Evolutionary conservation across 1,140 invertebrate species (phyloP), one percentile per base, ranked within the genome.

Genomic region (Phymastichus coffea): DNA sequence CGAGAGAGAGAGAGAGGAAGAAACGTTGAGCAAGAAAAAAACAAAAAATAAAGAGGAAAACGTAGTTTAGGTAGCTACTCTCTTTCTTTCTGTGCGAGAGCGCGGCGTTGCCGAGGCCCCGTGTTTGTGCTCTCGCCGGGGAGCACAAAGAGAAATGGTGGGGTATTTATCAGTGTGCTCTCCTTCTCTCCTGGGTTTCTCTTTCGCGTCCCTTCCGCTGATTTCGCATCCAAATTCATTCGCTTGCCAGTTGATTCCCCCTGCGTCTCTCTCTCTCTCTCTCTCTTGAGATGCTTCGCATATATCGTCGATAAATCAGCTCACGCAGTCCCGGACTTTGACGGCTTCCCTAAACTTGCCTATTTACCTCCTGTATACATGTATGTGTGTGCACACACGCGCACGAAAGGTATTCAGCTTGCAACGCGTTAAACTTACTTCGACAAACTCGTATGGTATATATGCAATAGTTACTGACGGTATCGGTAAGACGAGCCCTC

Each of bases 61-160:
- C 15, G n/a, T 49, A 66, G 64, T 68, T 71, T 72, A 72, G 66
- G 67, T 71, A 69, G 70, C 71, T 70, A 63, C 62, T 68, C 68
- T 17, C 23, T 65, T 58, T 57, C 55, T 71, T 40, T 51, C 62
- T 46, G 55, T 68, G 68, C 67, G 63, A 68, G 64, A 70, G 67
- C 65, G 61, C 66, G 28, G 19, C 43, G 12, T 43, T 25, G 33
- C 49, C 46, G 65, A 65, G 70, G 66, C 71, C 70, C 67, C 73
- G 72, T 76, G 74, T 80, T 80, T 78, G 76, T 75, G 76, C 74
- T 78, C 76, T 78, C 76, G 75, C 77, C 74, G 72, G 74, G 74
- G 71, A 74, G 71, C 68, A 74, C 71, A 71, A 70, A 76, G 74
- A 76, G 74, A 76, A 76, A 76, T 76, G 70, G 74, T 69, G 65